Base-by-base conservation (phyloP, 2,113 vertebrate species). In the Pelecanoides urinatrix region DNA sequence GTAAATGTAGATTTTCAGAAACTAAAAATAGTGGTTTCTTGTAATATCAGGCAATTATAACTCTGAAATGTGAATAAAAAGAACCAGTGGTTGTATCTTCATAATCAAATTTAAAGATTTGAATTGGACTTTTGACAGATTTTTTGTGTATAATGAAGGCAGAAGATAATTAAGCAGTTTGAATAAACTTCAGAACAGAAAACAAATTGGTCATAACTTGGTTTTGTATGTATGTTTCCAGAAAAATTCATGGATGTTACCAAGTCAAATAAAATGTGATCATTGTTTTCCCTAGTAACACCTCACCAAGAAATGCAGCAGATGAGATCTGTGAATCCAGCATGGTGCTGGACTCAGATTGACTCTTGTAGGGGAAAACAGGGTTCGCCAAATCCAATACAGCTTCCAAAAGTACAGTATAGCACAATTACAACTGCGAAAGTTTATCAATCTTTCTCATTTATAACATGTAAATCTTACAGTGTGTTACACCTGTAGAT, bases 1-100 rank as follows among this genome's bases (percentile, higher is more conserved):
- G 34, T 63, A 94, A 94, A 95, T 91, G 94, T 55, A 95, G 63
- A 34, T 86, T 90, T 96, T 93, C 62, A 86, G 70, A 92, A 95
- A 88, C 79, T 87, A 98, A 90, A 87, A 53, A 96, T 97, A 59
- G 86, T 79, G 47, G 40, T 94, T 95, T 95, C 82, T 91, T 96
- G 53, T 82, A 95, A 93, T 91, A 62, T 29, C 42, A 84, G 12
- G 42, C 47, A 90, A 65, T 91, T 74, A 66, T 73, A 63, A 87
- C 96, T 91, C 32, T 92, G 66, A 86, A 92, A 91, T 77, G 59
- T 86, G 91, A 76, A 55, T 91, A 49, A 94, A 73, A 95, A 93
- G 56, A 79, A 70, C 66, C 66, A 96, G 66, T 66, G 67, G 49
- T 56, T 90, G 8, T 68, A 55, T 92, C 52, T 75, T 86, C 22